Evolutionary conservation across 2,113 vertebrate genomes (phyloP).

Genomic region (Ciconia boyciana): DNA sequence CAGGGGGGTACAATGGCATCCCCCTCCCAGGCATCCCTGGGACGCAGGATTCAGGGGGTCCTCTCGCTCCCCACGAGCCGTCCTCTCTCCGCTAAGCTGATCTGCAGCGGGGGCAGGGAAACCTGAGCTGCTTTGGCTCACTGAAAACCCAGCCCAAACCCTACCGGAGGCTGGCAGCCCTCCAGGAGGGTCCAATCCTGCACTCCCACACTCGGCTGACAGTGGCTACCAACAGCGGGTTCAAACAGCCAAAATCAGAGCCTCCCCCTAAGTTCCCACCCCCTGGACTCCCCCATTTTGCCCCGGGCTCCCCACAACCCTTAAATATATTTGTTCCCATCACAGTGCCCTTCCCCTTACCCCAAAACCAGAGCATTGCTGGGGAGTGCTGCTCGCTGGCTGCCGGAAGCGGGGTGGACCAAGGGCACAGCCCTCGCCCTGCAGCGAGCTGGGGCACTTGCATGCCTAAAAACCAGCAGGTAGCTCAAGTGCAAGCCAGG

Average conservation of each 20-base stretch:
- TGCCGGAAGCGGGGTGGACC: accelerated
- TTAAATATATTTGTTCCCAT: neutral
- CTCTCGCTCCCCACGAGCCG: accelerated
- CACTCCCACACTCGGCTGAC: neutral
- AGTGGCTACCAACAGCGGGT: neutral
- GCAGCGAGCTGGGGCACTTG: neutral
- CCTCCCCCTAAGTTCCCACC: neutral
- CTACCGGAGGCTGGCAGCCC: neutral
- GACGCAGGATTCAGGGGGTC: neutral
- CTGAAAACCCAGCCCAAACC: neutral
- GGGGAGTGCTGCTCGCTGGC: neutral
- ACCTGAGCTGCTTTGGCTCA: neutral
- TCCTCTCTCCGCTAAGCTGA: neutral
- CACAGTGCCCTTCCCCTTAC: accelerated
- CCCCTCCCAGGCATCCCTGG: accelerated
- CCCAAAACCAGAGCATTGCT: accelerated
- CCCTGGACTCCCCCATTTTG: accelerated
- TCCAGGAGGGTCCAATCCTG: neutral
- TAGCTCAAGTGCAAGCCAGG: neutral
- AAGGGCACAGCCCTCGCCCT: neutral
- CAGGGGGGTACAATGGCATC: neutral
- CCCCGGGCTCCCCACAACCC: neutral
- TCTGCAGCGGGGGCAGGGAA: neutral
- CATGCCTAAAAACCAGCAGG: neutral
- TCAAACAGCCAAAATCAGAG: neutral